These are phyloP conservation scores for Didymodactylos carnosus DNA, from an alignment of 2,888 invertebrate genomes.

Conservation along the genomic window DNA sequence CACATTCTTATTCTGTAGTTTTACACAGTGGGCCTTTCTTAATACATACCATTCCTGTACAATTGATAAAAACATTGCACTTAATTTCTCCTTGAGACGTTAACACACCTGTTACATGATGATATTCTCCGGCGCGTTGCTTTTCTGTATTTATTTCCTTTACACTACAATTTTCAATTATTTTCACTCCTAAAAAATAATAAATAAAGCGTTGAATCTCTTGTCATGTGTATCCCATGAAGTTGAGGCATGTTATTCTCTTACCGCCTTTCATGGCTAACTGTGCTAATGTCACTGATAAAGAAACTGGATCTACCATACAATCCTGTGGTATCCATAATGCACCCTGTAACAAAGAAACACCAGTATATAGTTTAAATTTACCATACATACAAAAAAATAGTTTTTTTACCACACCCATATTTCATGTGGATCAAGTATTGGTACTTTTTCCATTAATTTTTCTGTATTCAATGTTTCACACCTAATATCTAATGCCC, in stretches of 20 bases:
- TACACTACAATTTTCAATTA: constrained; percentile 44
- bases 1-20: no score
- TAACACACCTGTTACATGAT: constrained; percentile 41
- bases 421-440: constrained; percentile 52
- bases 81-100: constrained; percentile 47
- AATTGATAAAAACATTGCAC: constrained; percentile 80
- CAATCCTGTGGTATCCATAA: constrained; percentile 83
- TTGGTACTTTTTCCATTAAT: constrained; percentile 54
- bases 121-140: constrained; percentile 5
- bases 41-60: constrained; percentile 57
- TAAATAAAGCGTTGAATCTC: no score
- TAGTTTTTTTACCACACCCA: constrained; percentile 18
- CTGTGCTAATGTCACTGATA: constrained; percentile 27
- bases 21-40: no score
- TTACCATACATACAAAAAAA: no score
- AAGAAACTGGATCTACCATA: constrained; percentile 57
- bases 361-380: neutral
- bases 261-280: constrained; percentile 31
- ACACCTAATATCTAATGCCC: constrained; percentile 52
- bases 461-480: constrained; percentile 57
- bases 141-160: constrained; percentile 35
- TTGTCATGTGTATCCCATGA: no score
- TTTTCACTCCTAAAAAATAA: constrained; percentile 32
- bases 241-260: no score
- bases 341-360: constrained; percentile 45